Percentiles rank a stretch among this genome's conserved stretches.
Evolutionary conservation across 2,113 vertebrate genomes (phyloP).

Genomic region (Nycticryphes semicollaris): DNA sequence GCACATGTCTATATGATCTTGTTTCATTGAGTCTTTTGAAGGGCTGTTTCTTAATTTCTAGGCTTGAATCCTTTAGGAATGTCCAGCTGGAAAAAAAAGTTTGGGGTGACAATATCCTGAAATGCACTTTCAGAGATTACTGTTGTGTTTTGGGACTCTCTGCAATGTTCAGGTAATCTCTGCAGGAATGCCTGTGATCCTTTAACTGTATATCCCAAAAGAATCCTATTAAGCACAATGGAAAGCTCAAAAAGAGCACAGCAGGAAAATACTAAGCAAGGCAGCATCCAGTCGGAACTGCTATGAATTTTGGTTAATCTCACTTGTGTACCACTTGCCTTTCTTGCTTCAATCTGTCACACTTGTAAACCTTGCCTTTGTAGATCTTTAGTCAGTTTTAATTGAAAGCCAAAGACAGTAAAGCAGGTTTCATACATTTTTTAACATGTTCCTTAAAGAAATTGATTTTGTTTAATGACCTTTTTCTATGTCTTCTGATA

Average conservation of each 20-base stretch:
- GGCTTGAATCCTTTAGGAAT: background rate
- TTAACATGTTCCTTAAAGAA: background rate
- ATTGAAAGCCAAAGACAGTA: constrained; percentile 5
- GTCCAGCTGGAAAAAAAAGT: background rate
- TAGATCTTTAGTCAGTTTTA: constrained; percentile 35
- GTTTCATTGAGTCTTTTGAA: background rate
- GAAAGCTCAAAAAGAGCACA: background rate
- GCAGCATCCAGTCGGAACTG: background rate
- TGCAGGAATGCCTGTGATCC: background rate
- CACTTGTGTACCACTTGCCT: background rate
- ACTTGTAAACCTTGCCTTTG: background rate
- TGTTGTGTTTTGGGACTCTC: background rate
- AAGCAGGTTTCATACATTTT: constrained; percentile 23
- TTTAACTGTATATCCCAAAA: background rate
- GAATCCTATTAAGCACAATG: background rate
- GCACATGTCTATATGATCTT: background rate
- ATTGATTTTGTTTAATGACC: constrained; percentile 24
- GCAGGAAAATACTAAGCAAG: background rate
- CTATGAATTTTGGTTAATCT: background rate
- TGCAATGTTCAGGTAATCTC: background rate
- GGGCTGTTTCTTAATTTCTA: background rate
- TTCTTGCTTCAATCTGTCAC: background rate
- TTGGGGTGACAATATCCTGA: background rate
- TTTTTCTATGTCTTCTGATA: constrained; percentile 5
- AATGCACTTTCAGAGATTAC: background rate